Conservation (phyloP, 64 coral and sea anemone genomes). For the Pocillopora verrucosa region DNA sequence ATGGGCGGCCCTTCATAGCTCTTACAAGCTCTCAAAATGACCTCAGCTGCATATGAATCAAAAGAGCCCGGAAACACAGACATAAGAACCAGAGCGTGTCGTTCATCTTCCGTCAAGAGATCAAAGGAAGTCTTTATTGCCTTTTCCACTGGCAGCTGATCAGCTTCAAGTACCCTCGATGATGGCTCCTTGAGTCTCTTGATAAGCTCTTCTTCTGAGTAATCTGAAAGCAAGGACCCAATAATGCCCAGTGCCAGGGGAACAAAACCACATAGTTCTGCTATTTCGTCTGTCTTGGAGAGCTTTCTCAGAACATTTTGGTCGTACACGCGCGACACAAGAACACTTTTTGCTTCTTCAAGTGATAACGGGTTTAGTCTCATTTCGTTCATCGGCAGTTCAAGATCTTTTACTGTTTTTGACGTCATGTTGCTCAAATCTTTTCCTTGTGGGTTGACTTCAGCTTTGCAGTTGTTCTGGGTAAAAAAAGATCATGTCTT, state of each 20-base stretch:
- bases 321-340: background rate
- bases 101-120: background rate
- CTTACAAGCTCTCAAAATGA: background rate
- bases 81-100: constrained; percentile 6
- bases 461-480: too few species aligned
- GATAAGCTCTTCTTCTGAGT: background rate
- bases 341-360: background rate
- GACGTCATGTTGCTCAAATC: too few species aligned
- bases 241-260: constrained; percentile 49
- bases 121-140: constrained; percentile 25
- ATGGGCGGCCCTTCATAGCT: background rate
- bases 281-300: background rate
- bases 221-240: constrained; percentile 32
- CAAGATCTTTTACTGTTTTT: too few species aligned
- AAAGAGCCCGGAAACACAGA: constrained; percentile 36
- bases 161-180: background rate
- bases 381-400: background rate
- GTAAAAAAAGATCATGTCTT: too few species aligned
- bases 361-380: background rate
- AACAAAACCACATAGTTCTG: constrained; percentile 20
- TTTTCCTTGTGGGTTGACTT: too few species aligned
- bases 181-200: background rate
- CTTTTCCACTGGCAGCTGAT: background rate
- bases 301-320: background rate
- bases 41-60: constrained; percentile 33